Conservation (phyloP, 1,140 invertebrate genomes). For the Euglossa dilemma region DNA sequence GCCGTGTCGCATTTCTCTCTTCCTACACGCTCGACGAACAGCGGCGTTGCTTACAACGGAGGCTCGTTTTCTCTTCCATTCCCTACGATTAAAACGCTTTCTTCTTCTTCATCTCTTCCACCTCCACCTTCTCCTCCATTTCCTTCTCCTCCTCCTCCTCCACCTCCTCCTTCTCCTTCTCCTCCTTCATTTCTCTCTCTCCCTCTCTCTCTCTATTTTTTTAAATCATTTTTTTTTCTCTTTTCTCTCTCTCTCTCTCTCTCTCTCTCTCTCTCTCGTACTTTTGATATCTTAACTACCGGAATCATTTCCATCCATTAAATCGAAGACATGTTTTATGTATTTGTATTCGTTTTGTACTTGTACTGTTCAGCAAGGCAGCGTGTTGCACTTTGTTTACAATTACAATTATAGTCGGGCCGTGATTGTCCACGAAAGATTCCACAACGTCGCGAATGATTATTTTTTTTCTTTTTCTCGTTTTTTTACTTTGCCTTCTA, state of each 20-base stretch:
- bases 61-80: conserved; percentile 50
- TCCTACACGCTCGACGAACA: conserved; percentile 56
- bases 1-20: conserved; percentile 51
- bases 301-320: conserved; percentile 80
- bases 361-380: conserved; percentile 84
- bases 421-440: conserved; percentile 77
- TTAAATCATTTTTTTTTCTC: conserved; percentile 37
- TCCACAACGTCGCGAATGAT: conserved; percentile 72
- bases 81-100: conserved; percentile 54
- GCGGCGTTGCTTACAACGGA: conserved; percentile 60
- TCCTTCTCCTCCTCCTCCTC: conserved; percentile 34
- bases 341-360: conserved; percentile 83
- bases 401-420: conserved; percentile 80
- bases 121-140: neutral
- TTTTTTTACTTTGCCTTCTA: conserved; percentile 8
- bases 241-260: conserved; percentile 35
- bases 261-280: conserved; percentile 50
- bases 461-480: neutral
- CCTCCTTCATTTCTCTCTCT: too few species aligned
- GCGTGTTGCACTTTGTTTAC: conserved; percentile 83
- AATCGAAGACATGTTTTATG: conserved; percentile 82
- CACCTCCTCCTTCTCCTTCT: conserved; percentile 30
- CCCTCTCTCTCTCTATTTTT: conserved; percentile 37
- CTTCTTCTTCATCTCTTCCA: conserved; percentile 39
- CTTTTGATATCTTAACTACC: conserved; percentile 81